Base-by-base conservation (phyloP, 2,797 vertebrate species). In the Holocentrus rufus region DNA sequence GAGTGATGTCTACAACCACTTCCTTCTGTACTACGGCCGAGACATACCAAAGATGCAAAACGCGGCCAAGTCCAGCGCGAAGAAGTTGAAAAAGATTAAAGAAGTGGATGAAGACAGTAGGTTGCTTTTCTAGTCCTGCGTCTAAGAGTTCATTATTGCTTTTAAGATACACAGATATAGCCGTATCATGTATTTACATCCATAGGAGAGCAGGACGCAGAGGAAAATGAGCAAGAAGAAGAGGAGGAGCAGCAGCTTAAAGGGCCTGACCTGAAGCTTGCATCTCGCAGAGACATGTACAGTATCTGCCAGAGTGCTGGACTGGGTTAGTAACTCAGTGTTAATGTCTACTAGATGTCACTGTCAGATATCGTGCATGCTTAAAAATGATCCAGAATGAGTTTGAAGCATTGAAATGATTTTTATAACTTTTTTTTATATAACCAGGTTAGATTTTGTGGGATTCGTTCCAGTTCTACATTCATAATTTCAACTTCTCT, bases 21-120 rank as follows among this genome's bases (percentile, higher is more conserved):
- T 97, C 76, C 87, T 96, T 70, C 93, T 97, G 7, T 97, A 97
- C 85, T 97, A 97, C 25, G 96, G 96, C 53, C 92, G 95, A 69
- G 96, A 97, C 83, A 96, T 97, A 76, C 96, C 96, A 70, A 96
- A 95, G 86, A 97, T 97, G 96, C 96, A 97, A 81, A 97, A 97
- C 8, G 93, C 95, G 2, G 90, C 94, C 78, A 96, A 95, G 76
- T 84, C 92, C 42, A 94, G 81, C 69, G 93, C 93, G 46, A 96
- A 95, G 90, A 96, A 96, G 80, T 88, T 95, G 4, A 96, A 95
- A 72, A 94, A 94, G 23, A 90, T 92, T 67, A 94, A 94, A 53
- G 95, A 96, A 75, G 94, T 95, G 52, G 95, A 95, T 75, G 95
- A 96, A 71, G 94, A 94, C 68, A 89, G 88, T 88, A 87, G 15